Percentiles rank a stretch among this genome's conserved stretches.
Evolutionary conservation across 2,797 vertebrate species (phyloP).

Genomic region (Anguilla megastoma): DNA sequence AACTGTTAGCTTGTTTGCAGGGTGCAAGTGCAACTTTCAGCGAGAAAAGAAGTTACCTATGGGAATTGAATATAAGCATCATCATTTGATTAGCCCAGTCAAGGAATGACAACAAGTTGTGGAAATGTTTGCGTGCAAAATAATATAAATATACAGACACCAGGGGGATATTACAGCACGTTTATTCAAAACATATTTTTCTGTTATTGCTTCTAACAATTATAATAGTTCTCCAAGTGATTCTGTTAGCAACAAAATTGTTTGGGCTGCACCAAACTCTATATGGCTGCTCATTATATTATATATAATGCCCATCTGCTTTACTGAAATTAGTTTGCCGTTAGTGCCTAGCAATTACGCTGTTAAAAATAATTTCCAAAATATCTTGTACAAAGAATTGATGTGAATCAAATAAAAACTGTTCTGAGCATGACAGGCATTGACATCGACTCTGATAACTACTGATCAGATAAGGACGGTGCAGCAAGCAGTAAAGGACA

Average conservation of each 20-base stretch:
- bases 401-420: not conserved
- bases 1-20: not conserved
- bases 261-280: not conserved
- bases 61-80: not conserved
- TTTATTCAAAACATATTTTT: not conserved
- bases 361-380: not conserved
- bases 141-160: not conserved
- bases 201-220: not conserved
- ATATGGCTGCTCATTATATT: not conserved
- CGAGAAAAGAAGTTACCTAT: not conserved
- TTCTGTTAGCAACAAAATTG: no score
- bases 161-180: not conserved
- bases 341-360: not conserved
- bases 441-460: not conserved
- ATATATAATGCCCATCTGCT: not conserved
- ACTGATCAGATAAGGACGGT: not conserved
- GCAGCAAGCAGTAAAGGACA: not conserved
- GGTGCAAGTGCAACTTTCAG: not conserved
- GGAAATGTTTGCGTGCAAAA: not conserved
- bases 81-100: no score
- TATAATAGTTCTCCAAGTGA: not conserved
- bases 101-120: no score
- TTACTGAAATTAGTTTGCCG: not conserved
- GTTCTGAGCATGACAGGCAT: not conserved
- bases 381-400: not conserved